Base-by-base conservation (phyloP, 2,113 vertebrate species). In the Synchiropus splendidus region DNA sequence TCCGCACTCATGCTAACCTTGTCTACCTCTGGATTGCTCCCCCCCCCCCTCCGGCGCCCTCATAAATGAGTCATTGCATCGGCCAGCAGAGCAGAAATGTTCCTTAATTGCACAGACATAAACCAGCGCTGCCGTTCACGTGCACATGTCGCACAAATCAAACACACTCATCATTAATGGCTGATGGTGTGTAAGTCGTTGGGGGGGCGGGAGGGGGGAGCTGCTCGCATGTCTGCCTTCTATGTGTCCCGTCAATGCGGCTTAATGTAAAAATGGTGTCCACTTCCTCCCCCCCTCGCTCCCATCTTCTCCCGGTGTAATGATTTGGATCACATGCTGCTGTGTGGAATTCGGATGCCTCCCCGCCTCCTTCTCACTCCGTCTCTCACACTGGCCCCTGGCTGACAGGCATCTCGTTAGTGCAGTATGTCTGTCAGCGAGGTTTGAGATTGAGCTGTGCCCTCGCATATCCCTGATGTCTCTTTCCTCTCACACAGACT, bases 381-480 rank as follows among this genome's bases (percentile, higher is more conserved):
- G 21, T 68, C 53, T 69, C 62, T 76, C 70, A 57, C 58, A 55
- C 72, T 61, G 65, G 49, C 74, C 77, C 72, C 70, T 71, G 70
- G 77, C 80, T 82, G 80, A 80, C 80, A 77, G 74, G 67, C 75
- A 58, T 80, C 78, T 82, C 75, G 72, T 82, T 82, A 82, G 75
- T 62, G 74, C 72, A 63, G 67, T 64, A 54, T 77, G 73, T 80
- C 80, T 80, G 77, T 76, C 80, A 77, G 72, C 58, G 75, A 64
- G 72, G 63, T 70, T 58, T 31, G 64, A 77, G 80, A 80, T 78
- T 77, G 80, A 80, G 74, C 65, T 72, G 75, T 80, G 75, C 73
- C 79, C 77, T 67, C 75, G 69, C 77, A 72, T 62, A 70, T 72
- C 73, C 69, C 73, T 52, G 54, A 66, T 67, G 44, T 66, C 49